Conservation (phyloP, 2,113 vertebrate species). For the Passer domesticus region DNA sequence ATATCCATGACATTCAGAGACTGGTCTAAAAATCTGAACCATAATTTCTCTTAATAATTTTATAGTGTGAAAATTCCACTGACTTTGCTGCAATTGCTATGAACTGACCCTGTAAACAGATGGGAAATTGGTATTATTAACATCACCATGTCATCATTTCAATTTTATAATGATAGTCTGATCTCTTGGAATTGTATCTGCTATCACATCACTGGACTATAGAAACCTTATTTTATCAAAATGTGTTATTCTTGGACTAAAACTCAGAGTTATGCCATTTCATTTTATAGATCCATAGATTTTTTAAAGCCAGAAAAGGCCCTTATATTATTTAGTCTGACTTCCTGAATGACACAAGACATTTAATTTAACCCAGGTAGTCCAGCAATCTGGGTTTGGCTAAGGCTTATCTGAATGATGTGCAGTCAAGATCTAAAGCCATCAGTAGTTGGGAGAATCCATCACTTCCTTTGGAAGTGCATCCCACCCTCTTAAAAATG, state of each 20-base stretch:
- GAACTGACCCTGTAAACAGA: conserved; percentile 16
- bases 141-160: conserved; percentile 15
- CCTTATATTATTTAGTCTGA: conserved; percentile 19
- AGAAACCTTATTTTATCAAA: conserved; percentile 44
- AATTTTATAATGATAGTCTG: conserved; percentile 9
- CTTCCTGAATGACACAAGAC: conserved; percentile 30
- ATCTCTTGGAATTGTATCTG: background rate
- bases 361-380: conserved; percentile 24
- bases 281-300: conserved; percentile 11
- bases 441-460: conserved; percentile 33
- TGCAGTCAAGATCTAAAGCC: conserved; percentile 30
- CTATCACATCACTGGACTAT: background rate
- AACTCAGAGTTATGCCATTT: background rate
- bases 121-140: conserved; percentile 3
- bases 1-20: background rate
- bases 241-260: conserved; percentile 48
- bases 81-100: background rate
- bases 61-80: background rate
- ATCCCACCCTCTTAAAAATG: conserved; percentile 5
- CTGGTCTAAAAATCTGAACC: background rate
- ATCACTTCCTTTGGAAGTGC: conserved; percentile 15
- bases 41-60: conserved; percentile 20
- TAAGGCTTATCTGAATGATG: background rate
- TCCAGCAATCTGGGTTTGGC: conserved; percentile 38
- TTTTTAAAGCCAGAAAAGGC: conserved; percentile 23